Base-by-base conservation (phyloP, 2,888 invertebrate genomes). In the Zaprionus obscuricornis region DNA sequence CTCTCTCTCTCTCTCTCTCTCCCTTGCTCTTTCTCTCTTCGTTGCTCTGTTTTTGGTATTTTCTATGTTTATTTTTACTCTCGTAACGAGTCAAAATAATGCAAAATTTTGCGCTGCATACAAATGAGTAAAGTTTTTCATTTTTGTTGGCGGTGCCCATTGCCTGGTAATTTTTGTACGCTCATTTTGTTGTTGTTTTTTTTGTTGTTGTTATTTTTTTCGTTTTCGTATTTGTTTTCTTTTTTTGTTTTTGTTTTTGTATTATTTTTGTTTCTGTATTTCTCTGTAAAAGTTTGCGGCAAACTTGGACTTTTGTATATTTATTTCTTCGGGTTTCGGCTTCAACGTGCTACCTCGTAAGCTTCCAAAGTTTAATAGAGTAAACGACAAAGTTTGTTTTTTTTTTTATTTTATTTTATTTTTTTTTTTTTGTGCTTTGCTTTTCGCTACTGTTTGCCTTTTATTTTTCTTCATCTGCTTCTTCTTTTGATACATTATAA, bases 61-160 rank as follows among this genome's bases (percentile, higher is more conserved):
- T n/a, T n/a, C n/a, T n/a, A n/a, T 78, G 70, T 50, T 63, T 65
- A 62, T 70, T 71, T 62, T 59, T 51, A 54, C 56, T 47, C 55
- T 66, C 66, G 78, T 69, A 83, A 84, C 85, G 87, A 86, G 70
- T 86, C 76, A 84, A 84, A 86, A 86, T 85, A 87, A 79, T 82
- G 75, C 78, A 72, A 74, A 82, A 87, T 87, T 59, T 87, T 77
- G 73, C 76, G 74, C 74, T 82, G 88, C 85, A 87, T 88, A 88
- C 82, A 88, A 88, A 88, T 88, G 88, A 86, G 85, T 79, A 88
- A 88, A 88, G 79, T 88, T 87, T 78, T 74, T 79, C n/a, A n/a
- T n/a, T n/a, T 63, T 4, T 22, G 22, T 22, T 4, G 4, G 47
- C 49, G 55, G 49, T 49, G 49, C 40, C n/a, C 55, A 45, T 57